Base-by-base conservation (phyloP, 2,888 invertebrate species). In the Phaonia tiefii region DNA sequence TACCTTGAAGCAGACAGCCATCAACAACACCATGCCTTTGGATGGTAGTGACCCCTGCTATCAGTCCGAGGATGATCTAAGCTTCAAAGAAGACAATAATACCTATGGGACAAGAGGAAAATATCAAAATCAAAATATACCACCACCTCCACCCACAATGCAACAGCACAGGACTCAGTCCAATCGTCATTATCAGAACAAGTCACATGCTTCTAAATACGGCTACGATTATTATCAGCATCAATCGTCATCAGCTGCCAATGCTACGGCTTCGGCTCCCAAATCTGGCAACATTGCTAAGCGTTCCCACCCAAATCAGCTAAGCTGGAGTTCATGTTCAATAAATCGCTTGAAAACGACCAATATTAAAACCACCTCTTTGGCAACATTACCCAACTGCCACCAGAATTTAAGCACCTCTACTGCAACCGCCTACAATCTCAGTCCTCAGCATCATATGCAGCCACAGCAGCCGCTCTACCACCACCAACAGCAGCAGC, bases 81-180 rank as follows among this genome's bases (percentile, higher is more conserved):
- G 89, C 85, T 88, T 89, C 83, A 88, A 88, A 80, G 89, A 89
- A 86, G 90, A 90, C 87, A 89, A 90, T 89, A 90, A 89, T 84
- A 79, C 83, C 31, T 83, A 84, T 74, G 60, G 80, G 69, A 75
- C 17, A 69, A 42, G 69, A 26, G 73, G 74, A 72, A 84, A 65
- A 49, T 83, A 63, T 51, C 84, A 83, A 56, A 84, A 83, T 72
- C 84, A 85, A 75, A 85, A 74, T 73, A 73, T 42, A 70, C 78
- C 80, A 70, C 75, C 69, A 46, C 56, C 69, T 11, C 20, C 39
- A 65, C 39, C 58, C 44, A 46, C 80, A 76, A 4, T 51, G n/a
- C 65, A 67, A 49, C 79, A 71, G 7, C 80, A 80, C 49, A 74
- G 79, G 54, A 44, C 75, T 15, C 75, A 81, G n/a, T 22, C 17